Base-by-base conservation (phyloP, 2,888 invertebrate species). In the Acanthosoma haemorrhoidale region DNA sequence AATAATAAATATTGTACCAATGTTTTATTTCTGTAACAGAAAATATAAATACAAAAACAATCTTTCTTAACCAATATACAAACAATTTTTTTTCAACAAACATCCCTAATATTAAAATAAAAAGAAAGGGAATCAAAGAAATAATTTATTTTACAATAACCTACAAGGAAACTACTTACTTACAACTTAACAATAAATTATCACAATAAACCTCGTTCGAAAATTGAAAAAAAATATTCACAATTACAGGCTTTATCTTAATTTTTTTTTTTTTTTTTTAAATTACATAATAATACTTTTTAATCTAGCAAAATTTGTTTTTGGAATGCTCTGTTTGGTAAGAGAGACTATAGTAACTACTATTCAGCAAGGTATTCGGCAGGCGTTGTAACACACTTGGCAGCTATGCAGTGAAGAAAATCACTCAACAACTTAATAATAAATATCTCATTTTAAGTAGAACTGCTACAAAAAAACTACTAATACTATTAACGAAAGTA, bases 181-280 rank as follows among this genome's bases (percentile, higher is more conserved):
- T n/a, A n/a, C n/a, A 61, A 32, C 13, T 61, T 34, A 61, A 61
- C 36, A 61, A 61, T 25, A 38, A 36, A 61, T 61, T 61, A 61
- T 61, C 61, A 61, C 61, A 61, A 36, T 38, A 61, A 36, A 36
- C 18, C 32, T 61, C 61, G n/a, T 38, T 16, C 34, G 21, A 21
- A 18, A 21, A 21, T 38, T 38, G 2, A 6, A 6, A 11, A 51
- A 51, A 51, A 51, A 51, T n/a, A n/a, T n/a, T n/a, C n/a, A 51
- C n/a, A 25, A 51, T 13, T 3, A 15, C 18, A 43, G 4, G 18
- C 18, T 25, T 1, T 21, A 51, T 21, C 21, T n/a, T 51, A 51
- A 51, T 51, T 25, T 25, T 51, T 51, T n/a, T 25, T 51, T 25
- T 51, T n/a, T 25, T 8, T 51, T 25, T 51, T 51, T 51, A 51